Base-by-base conservation (phyloP, 2,797 vertebrate genomes). In the Sebastiscus albofasciatus region DNA sequence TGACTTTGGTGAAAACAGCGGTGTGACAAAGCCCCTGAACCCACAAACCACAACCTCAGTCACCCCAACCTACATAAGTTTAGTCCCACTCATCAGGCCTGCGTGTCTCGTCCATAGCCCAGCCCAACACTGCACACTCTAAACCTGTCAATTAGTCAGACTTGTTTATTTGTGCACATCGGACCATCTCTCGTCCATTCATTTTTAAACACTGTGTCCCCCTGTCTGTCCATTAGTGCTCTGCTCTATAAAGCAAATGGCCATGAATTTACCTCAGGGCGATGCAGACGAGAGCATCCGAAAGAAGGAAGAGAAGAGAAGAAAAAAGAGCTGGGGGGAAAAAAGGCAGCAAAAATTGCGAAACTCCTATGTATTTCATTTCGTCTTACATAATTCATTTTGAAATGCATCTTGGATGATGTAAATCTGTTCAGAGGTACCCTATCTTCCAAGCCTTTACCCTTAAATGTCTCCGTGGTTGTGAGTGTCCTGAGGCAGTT, bases 381-480 rank as follows among this genome's bases (percentile, higher is more conserved):
- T 93, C 24, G 34, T 83, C 93, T 94, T 96, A 85, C 94, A 96
- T 96, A 94, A 96, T 96, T 95, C 90, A 96, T 95, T 92, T 90
- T 79, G 86, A 95, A 95, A 95, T 93, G 93, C 93, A 94, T 94
- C 91, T 90, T 92, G 85, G 93, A 95, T 92, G 93, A 96, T 96
- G 93, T 95, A 96, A 95, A 96, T 95, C 93, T 95, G 90, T 93
- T 93, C 88, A 88, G 90, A 94, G 84, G 77, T 88, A 62, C 89
- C 91, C 91, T 93, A 90, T 91, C 92, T 94, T 92, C 89, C 72
- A 83, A 88, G 91, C 91, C 93, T 95, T 94, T 93, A 91, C 94
- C 93, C 92, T 94, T 92, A 95, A 95, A 95, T 94, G 93, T 95
- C 93, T 93, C 92, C 83, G 87, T 92, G 95, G 94, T 87, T 91